Conservation (phyloP, 1,140 invertebrate species). For the Brachionus rotundiformis region DNA sequence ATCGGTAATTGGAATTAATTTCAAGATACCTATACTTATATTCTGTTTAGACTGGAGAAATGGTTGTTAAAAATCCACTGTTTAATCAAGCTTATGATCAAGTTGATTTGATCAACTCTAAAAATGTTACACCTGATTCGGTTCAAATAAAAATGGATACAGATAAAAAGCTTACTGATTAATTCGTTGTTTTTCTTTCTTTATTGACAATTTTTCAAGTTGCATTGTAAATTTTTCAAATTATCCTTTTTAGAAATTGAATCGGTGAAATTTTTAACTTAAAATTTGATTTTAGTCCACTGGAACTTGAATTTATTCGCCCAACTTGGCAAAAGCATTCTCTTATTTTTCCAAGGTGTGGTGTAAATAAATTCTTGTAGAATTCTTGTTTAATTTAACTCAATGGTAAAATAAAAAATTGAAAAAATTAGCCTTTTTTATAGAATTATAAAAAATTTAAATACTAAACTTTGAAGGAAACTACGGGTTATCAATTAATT, state of each 20-base stretch:
- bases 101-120: background rate
- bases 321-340: background rate
- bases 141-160: background rate
- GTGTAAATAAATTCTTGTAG: background rate
- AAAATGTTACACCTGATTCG: background rate
- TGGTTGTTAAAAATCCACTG: slow-evolving; percentile 96
- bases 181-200: background rate
- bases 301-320: background rate
- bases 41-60: slow-evolving; percentile 79
- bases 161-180: background rate
- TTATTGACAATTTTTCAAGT: background rate
- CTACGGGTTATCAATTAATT: too few species aligned
- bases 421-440: too few species aligned
- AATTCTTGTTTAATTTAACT: too few species aligned
- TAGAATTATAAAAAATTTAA: too few species aligned
- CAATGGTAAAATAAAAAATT: too few species aligned
- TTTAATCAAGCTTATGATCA: slow-evolving; percentile 75
- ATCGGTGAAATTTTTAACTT: background rate
- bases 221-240: background rate
- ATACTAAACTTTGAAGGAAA: too few species aligned
- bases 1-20: slow-evolving; percentile 68
- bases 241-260: background rate
- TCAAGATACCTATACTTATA: background rate
- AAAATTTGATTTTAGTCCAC: background rate
- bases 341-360: background rate